phyloP scores from a whole-genome alignment of 1,140 invertebrate species.

The Cepaea nemoralis region DNA sequence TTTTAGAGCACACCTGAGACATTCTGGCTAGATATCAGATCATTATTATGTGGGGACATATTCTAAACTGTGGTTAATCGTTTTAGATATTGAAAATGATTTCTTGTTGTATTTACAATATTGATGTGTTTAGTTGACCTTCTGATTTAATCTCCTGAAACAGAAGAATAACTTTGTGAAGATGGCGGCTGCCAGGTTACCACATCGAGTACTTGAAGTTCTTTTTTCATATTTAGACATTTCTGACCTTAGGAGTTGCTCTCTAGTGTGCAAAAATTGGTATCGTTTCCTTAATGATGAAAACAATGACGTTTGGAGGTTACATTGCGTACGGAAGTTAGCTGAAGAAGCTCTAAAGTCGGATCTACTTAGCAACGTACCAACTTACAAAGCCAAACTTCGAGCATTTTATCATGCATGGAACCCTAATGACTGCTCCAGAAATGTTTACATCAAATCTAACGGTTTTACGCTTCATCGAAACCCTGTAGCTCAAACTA shows the following conservation, averaged over 20 bases:
- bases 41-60: no score
- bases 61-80: no score
- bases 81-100: no score
- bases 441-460: slow-evolving; percentile 96
- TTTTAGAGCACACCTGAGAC: no score
- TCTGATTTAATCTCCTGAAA: not conserved
- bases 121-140: no score
- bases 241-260: slow-evolving; percentile 87
- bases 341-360: slow-evolving; percentile 92
- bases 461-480: slow-evolving; percentile 97
- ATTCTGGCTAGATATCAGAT: no score
- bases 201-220: slow-evolving; percentile 88
- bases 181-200: slow-evolving; percentile 72
- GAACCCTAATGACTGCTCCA: slow-evolving; percentile 96
- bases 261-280: slow-evolving; percentile 94
- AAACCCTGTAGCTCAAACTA: slow-evolving; percentile 98
- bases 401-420: slow-evolving; percentile 95
- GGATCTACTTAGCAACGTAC: slow-evolving; percentile 88
- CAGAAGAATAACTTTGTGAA: slow-evolving; percentile 19
- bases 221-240: slow-evolving; percentile 94
- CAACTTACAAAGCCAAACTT: slow-evolving; percentile 93
- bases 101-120: no score
- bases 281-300: slow-evolving; percentile 90
- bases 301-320: slow-evolving; percentile 95
- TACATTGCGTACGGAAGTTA: slow-evolving; percentile 88